phyloP scores from a whole-genome alignment of 2,797 vertebrate genomes.

The Chelon auratus region DNA sequence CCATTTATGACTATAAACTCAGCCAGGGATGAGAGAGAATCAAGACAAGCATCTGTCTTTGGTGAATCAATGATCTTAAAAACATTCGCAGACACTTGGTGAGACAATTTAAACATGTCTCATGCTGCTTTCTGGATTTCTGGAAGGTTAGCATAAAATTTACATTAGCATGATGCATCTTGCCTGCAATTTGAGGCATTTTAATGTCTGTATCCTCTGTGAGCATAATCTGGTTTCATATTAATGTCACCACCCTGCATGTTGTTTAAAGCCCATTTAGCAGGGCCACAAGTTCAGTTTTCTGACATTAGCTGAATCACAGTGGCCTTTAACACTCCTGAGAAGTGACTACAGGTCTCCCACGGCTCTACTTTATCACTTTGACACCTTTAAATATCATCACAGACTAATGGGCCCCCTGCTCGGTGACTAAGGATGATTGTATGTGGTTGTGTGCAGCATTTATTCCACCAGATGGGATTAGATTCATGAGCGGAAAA shows the following conservation, averaged over 20 bases:
- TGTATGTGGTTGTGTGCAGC: slow-evolving; percentile 2
- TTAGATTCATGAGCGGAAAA: neutral
- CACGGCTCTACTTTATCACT: slow-evolving; percentile 45
- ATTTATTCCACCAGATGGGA: neutral
- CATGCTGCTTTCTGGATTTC: slow-evolving; percentile 5
- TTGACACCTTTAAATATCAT: slow-evolving; percentile 59
- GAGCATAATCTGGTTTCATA: no score
- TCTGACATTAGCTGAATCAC: slow-evolving; percentile 40
- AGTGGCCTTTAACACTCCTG: slow-evolving; percentile 32
- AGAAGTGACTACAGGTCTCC: slow-evolving; percentile 41
- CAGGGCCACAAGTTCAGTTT: slow-evolving; percentile 27
- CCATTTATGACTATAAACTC: no score
- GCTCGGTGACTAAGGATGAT: slow-evolving; percentile 7
- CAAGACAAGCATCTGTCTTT: no score
- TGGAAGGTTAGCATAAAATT: neutral
- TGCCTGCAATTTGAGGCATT: neutral
- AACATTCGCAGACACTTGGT: no score
- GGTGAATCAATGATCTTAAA: no score
- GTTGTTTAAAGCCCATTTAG: slow-evolving; percentile 3
- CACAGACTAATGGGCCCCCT: slow-evolving; percentile 40
- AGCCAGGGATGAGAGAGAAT: no score
- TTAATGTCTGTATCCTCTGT: slow-evolving; percentile 1
- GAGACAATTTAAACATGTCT: no score
- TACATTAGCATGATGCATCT: neutral
- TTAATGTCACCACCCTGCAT: no score